phyloP scores from a whole-genome alignment of 2,888 invertebrate species.

The Malacosoma neustria region DNA sequence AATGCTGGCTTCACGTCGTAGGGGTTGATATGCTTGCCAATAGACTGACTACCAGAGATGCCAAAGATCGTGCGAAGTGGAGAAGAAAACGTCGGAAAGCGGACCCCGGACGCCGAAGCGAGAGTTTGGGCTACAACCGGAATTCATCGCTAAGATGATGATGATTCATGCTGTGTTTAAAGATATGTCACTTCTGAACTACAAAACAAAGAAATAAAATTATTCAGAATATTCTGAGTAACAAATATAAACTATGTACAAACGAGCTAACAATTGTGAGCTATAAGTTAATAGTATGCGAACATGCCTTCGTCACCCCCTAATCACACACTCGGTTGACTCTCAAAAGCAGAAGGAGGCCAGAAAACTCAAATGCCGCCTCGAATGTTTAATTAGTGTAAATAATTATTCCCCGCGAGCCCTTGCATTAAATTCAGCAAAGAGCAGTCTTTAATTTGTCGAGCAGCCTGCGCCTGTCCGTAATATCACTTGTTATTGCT shows the following conservation, averaged over 20 bases:
- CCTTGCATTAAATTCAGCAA: neutral
- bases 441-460: neutral
- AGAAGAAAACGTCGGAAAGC: no score
- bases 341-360: conserved; percentile 35
- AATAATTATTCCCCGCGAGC: conserved; percentile 32
- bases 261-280: neutral
- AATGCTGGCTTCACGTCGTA: no score
- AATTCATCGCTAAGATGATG: no score
- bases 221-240: neutral
- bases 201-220: conserved; percentile 22
- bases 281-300: conserved; percentile 7
- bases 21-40: no score
- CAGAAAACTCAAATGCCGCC: conserved; percentile 33
- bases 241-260: neutral
- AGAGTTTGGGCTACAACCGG: no score
- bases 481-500: neutral
- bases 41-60: no score
- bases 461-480: neutral
- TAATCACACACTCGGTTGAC: conserved; percentile 56
- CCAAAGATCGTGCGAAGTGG: no score
- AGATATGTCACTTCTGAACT: no score
- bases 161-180: no score
- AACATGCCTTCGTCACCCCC: conserved; percentile 35
- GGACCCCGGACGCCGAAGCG: no score
- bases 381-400: conserved; percentile 45